Base-by-base conservation (phyloP, 1,140 invertebrate species). In the Diorhabda carinulata region DNA sequence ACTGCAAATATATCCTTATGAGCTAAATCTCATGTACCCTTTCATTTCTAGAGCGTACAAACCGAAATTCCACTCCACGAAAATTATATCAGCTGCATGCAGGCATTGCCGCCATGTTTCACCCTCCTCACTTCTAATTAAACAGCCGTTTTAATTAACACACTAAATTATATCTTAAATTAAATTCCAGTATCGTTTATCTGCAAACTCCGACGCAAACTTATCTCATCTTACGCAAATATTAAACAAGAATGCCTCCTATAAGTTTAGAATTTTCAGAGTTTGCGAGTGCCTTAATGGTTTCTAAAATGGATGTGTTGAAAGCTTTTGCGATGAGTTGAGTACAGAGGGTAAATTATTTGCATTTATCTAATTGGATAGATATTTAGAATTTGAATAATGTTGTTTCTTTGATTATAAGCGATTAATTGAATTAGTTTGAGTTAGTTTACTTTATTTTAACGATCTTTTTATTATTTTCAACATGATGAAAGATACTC, bases 111-210 rank as follows among this genome's bases (percentile, higher is more conserved):
- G 70, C 71, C 77, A 76, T 75, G 68, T 76, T 76, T 78, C 76
- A 77, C 69, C 76, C 72, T 70, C 68, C 75, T 72, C 69, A 71
- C 72, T 73, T 79, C 78, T 80, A 80, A 81, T 81, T 81, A 80
- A 81, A 80, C 79, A 78, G 78, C 78, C 75, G 79, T 81, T 81
- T 81, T 81, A 80, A 80, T 81, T 81, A 81, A 80, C 76, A 78
- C 75, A 73, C 73, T 79, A 78, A 81, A 79, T 80, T 81, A 80
- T 77, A 77, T 73, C 76, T 73, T 78, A 76, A 79, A 80, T 77
- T 77, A 78, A 78, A 79, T 79, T 77, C 72, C 73, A 69, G 71
- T 73, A 77, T 75, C 76, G 74, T 78, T 76, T 76, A 78, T 78
- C 74, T 75, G 52, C 64, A 68, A 71, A 73, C 72, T 72, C 44